Evolutionary conservation across 2,113 vertebrate species (phyloP).

Genomic region (Eidolon helvum): DNA sequence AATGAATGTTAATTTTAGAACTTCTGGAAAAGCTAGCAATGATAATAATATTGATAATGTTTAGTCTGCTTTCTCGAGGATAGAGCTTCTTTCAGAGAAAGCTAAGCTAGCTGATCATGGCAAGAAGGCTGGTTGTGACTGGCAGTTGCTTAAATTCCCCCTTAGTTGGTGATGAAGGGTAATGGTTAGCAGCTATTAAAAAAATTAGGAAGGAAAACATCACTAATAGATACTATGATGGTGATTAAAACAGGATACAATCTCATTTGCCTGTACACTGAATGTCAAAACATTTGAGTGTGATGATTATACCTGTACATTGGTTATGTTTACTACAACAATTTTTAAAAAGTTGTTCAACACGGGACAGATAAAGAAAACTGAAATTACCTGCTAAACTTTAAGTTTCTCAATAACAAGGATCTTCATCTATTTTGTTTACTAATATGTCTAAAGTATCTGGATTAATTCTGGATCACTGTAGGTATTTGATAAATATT

Average conservation of each 20-base stretch:
- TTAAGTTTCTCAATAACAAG: background rate
- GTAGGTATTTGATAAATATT: background rate
- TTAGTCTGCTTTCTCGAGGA: constrained; percentile 67
- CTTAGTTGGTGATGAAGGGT: constrained; percentile 79
- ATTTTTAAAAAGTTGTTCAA: constrained; percentile 1
- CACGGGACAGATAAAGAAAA: background rate
- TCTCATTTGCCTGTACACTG: constrained; percentile 55
- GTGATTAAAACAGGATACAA: constrained; percentile 35
- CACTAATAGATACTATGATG: constrained; percentile 66
- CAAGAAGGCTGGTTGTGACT: constrained; percentile 77
- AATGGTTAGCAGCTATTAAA: constrained; percentile 72
- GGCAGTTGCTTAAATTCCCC: constrained; percentile 73
- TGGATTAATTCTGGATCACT: background rate
- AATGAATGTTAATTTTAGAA: constrained; percentile 61
- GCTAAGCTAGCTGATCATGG: constrained; percentile 71
- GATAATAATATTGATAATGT: constrained; percentile 59
- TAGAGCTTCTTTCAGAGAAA: constrained; percentile 74
- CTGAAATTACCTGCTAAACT: background rate
- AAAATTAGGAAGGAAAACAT: constrained; percentile 31
- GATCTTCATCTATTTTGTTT: background rate
- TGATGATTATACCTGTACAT: background rate
- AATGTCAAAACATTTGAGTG: constrained; percentile 34
- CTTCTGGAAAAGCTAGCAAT: constrained; percentile 59
- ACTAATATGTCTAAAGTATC: background rate
- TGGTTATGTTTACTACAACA: constrained; percentile 47